A percentile compares a stretch with the other conserved stretches of the same genome.
Conservation (phyloP, 2,888 invertebrate genomes). For the Dynastes maya region DNA sequence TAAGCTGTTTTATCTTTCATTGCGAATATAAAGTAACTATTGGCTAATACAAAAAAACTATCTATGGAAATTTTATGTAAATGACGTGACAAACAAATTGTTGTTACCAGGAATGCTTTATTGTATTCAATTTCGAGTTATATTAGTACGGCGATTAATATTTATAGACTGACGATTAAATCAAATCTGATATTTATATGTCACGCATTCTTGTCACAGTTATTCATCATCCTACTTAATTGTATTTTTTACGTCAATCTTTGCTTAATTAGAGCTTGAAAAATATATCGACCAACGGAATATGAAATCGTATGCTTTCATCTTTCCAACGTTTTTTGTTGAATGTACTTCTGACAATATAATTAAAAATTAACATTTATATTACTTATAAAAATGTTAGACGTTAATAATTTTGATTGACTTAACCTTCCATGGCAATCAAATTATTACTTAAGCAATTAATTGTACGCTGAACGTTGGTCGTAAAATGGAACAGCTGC, state of each 20-base stretch:
- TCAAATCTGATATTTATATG: background rate
- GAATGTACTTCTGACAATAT: background rate
- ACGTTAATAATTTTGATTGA: constrained; percentile 13
- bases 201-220: background rate
- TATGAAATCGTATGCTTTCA: background rate
- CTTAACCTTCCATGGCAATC: constrained; percentile 2
- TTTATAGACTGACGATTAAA: background rate
- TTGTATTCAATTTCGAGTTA: background rate
- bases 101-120: background rate
- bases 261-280: background rate
- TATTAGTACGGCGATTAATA: constrained; percentile 1
- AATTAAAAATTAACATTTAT: constrained; percentile 22
- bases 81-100: background rate
- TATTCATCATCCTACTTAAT: background rate
- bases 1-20: too few species aligned
- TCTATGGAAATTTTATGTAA: constrained; percentile 8
- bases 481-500: background rate
- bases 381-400: background rate
- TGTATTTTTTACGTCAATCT: too few species aligned
- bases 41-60: background rate
- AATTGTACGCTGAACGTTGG: background rate
- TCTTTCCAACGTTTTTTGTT: background rate
- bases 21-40: background rate
- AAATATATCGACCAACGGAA: background rate
- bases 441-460: background rate